Percentiles rank a stretch among this genome's conserved stretches.
Conservation (phyloP, 2,113 vertebrate genomes). For the Pica pica region DNA sequence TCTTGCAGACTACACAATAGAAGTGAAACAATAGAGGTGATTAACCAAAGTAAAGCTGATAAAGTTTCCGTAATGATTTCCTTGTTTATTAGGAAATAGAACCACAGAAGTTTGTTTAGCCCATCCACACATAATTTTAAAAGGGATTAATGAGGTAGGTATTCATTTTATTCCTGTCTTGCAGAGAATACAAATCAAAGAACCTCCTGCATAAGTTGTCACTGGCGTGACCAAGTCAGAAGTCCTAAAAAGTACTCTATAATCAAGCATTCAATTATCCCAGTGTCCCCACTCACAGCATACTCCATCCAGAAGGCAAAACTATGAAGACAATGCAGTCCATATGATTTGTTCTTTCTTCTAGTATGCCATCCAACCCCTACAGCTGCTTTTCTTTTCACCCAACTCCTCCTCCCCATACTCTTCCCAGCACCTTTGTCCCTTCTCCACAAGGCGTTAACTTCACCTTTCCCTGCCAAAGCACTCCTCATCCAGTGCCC, state of each 20-base stretch:
- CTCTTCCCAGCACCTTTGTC: neutral
- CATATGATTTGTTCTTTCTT: neutral
- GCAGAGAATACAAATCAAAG: neutral
- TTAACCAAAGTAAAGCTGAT: constrained; percentile 48
- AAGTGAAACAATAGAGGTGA: constrained; percentile 32
- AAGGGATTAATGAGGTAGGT: neutral
- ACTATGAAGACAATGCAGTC: neutral
- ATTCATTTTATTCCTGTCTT: neutral
- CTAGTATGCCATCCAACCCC: neutral
- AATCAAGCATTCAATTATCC: neutral
- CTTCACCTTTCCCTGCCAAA: neutral
- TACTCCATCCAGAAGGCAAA: neutral
- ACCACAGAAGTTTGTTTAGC: neutral
- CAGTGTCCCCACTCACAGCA: neutral
- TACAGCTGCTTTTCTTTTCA: neutral
- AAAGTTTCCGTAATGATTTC: constrained; percentile 38
- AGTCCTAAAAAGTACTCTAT: neutral
- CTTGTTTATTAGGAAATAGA: constrained; percentile 45
- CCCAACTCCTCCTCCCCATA: neutral
- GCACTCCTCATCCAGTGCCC: neutral
- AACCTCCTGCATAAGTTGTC: neutral
- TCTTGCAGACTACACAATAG: neutral
- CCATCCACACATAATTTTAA: neutral
- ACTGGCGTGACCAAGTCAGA: neutral
- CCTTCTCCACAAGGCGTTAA: neutral